Conservation (phyloP, 2,888 invertebrate genomes). For the Hemaris fuciformis region DNA sequence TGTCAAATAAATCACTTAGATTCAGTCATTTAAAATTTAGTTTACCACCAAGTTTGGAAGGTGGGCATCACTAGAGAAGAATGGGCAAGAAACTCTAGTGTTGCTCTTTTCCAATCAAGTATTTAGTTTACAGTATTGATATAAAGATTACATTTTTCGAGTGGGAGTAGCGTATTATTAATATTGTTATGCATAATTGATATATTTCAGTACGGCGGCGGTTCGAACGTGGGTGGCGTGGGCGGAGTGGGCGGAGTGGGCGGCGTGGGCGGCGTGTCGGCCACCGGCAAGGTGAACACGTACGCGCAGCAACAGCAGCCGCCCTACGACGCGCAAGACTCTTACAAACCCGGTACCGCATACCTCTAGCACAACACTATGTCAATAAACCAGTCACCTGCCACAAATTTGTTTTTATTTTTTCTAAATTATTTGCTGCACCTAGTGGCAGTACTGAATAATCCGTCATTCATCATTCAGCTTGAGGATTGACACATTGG, state of each 20-base stretch:
- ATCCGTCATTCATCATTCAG: neutral
- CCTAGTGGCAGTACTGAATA: neutral
- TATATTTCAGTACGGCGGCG: slow-evolving; percentile 67
- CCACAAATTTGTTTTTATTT: neutral
- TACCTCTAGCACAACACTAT: neutral
- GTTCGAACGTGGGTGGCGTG: slow-evolving; percentile 59
- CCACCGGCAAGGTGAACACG: slow-evolving; percentile 58
- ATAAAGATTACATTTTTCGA: too few species aligned
- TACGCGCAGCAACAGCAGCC: slow-evolving; percentile 67
- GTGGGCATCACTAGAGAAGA: too few species aligned
- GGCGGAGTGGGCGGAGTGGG: slow-evolving; percentile 55
- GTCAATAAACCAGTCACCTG: neutral
- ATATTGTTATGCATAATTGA: too few species aligned
- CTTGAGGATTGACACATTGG: too few species aligned
- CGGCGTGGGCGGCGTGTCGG: slow-evolving; percentile 62
- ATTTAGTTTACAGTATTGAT: too few species aligned
- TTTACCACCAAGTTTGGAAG: too few species aligned
- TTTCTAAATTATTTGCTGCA: neutral
- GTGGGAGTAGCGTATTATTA: too few species aligned
- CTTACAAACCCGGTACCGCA: slow-evolving; percentile 61
- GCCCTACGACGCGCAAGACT: slow-evolving; percentile 70
- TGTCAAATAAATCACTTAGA: too few species aligned
- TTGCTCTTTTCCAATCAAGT: too few species aligned
- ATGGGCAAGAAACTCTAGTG: neutral
- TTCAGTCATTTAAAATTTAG: too few species aligned